Percentiles rank a stretch among this genome's conserved stretches.
Conservation (phyloP, 2,888 invertebrate genomes). For the Vannuccia rotundouncinata region DNA sequence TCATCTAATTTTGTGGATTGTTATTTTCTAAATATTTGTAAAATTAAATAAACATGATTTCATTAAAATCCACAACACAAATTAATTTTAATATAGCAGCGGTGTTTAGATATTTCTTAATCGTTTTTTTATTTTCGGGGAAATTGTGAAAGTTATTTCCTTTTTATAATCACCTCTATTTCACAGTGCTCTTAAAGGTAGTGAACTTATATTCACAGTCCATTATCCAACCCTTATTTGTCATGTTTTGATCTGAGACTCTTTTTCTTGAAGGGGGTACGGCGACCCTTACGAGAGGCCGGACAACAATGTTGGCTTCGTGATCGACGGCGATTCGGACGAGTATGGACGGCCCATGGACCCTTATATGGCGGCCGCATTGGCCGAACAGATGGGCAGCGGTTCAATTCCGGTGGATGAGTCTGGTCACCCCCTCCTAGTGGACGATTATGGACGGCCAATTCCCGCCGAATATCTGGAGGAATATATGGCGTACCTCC, state of each 20-base stretch:
- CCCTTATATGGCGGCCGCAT: background rate
- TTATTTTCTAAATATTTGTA: no score
- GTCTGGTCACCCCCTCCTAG: background rate
- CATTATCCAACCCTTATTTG: no score
- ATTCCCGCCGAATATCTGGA: background rate
- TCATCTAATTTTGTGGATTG: no score
- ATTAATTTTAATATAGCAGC: no score
- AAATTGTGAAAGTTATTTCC: no score
- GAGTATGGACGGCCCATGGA: background rate
- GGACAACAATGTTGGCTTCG: constrained; percentile 16
- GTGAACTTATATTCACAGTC: no score
- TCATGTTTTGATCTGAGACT: background rate
- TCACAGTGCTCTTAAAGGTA: no score
- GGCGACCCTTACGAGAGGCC: constrained; percentile 12
- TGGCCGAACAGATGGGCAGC: background rate
- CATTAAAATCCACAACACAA: no score
- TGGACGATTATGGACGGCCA: constrained; percentile 22
- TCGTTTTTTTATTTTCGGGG: no score
- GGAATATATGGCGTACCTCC: background rate
- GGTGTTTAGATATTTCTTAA: no score
- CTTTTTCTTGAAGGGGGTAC: background rate
- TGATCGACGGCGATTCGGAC: background rate
- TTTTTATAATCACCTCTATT: no score
- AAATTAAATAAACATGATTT: no score
- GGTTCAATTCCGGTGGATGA: background rate